phyloP scores from a whole-genome alignment of 2,888 invertebrate species.

The Enchytraeus crypticus region DNA sequence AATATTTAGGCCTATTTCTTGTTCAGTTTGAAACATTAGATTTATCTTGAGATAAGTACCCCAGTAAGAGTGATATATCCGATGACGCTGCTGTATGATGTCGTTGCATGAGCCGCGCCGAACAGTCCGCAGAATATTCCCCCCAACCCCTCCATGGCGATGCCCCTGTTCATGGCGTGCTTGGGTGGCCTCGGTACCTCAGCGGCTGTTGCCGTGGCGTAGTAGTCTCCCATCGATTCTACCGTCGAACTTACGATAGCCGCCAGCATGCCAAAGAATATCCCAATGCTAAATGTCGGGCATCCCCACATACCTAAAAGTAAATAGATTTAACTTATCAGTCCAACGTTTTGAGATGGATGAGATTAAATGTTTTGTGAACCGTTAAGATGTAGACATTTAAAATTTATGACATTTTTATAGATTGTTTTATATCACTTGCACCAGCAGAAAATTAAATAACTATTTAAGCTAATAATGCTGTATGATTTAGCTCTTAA shows the following conservation, averaged over 20 bases:
- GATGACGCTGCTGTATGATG: constrained; percentile 81
- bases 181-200: constrained; percentile 74
- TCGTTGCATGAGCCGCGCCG: constrained; percentile 78
- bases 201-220: constrained; percentile 65
- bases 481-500: no score
- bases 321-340: no score
- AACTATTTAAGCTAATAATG: no score
- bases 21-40: no score
- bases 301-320: constrained; percentile 40
- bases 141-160: constrained; percentile 70
- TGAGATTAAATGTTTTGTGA: no score
- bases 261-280: constrained; percentile 42
- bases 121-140: constrained; percentile 73
- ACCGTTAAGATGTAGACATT: no score
- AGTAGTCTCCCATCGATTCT: constrained; percentile 69
- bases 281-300: constrained; percentile 38
- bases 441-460: no score
- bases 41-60: no score
- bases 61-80: constrained; percentile 80
- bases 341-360: no score
- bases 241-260: constrained; percentile 42
- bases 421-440: no score
- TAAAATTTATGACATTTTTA: no score
- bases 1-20: no score
- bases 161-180: constrained; percentile 70